Conservation (phyloP, 2,797 vertebrate genomes). For the Manis crassicaudata region DNA sequence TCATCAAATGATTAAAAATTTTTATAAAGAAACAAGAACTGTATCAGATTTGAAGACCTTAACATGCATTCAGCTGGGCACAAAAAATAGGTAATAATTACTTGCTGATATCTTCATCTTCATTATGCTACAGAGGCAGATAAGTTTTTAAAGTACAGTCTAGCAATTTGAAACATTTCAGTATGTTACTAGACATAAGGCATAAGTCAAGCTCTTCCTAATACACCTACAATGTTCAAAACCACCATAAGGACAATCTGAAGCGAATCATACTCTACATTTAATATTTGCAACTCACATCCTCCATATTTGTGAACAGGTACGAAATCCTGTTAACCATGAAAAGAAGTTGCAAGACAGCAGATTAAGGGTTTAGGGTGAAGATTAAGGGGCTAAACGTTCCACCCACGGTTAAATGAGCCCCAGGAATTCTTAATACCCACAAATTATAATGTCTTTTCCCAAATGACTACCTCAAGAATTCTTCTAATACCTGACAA, state of each 20-base stretch:
- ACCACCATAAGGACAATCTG: neutral
- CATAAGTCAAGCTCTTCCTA: neutral
- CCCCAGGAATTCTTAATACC: neutral
- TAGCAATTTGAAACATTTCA: conserved; percentile 6
- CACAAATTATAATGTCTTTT: neutral
- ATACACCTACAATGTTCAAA: neutral
- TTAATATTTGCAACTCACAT: neutral
- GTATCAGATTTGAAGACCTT: neutral
- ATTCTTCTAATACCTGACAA: neutral
- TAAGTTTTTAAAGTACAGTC: neutral
- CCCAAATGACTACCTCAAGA: neutral
- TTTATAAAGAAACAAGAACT: conserved; percentile 6
- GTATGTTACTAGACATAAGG: neutral
- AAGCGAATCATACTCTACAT: neutral
- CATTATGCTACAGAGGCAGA: neutral
- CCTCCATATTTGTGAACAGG: neutral
- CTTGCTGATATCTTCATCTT: neutral
- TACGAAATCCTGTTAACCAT: neutral
- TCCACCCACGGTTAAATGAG: neutral
- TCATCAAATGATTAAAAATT: neutral
- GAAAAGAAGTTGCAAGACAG: neutral
- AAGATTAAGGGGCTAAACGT: neutral
- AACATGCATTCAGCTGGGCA: neutral
- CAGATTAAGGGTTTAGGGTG: neutral
- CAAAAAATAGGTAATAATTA: neutral